Evolutionary conservation across 53 echinoderm and acorn worm genomes (phyloP), one percentile per base, ranked within the genome.

Genomic region (Holothuria scabra): DNA sequence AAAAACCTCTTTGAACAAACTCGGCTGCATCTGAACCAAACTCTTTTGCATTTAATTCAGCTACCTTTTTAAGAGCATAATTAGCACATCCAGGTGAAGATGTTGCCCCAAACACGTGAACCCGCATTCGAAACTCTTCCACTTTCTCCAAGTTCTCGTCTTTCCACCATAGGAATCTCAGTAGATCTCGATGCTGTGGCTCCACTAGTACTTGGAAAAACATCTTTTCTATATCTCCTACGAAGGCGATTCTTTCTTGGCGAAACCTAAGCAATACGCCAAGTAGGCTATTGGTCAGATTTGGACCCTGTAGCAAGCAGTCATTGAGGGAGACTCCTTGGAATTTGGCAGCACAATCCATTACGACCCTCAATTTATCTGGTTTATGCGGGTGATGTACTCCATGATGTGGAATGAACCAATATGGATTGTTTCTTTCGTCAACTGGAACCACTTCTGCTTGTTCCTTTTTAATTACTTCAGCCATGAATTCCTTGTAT

Each of bases 41-140:
- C 56, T 83, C 69, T 4, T 33, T 32, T 28, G 79, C 87, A 2
- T 80, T 65, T 21, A 90, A 72, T 29, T 84, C 82, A 28, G 93
- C 93, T 29, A 84, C 87, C 44, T 52, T 76, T 67, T 90, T 90
- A 23, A 90, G 85, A 16, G 83, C 86, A 25, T 82, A 88, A 76
- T 93, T 90, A 0, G 93, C 86, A 60, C 88, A 90, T 48, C 88
- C 88, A 30, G 93, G 93, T 33, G 90, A 93, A 12, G 83, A 85
- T 0, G 65, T 67, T 90, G n/a, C n/a, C n/a, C n/a, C n/a, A n/a
- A n/a, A n/a, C n/a, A n/a, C 48, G 12, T 48, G 48, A 1, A 48
- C 48, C 48, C 48, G 4, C 48, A 48, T 48, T 48, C 48, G 48
- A 12, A 10, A 48, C 48, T 48, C 48, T 48, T 48, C 48, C 48